Evolutionary conservation across 1,140 invertebrate genomes (phyloP).

Genomic region (Apis mellifera): Amel_HAv3.1 CM009932.2:12011001-12011500

Average conservation of each 20-base stretch:
- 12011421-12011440: background rate
- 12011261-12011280: background rate
- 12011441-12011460: background rate
- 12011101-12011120: slow-evolving; percentile 26
- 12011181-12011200: background rate
- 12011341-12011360: slow-evolving; percentile 5
- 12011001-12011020: background rate
- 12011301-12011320: background rate
- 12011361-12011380: background rate
- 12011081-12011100: slow-evolving; percentile 39
- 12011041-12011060: slow-evolving; percentile 21
- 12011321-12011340: background rate
- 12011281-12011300: background rate
- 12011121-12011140: slow-evolving; percentile 31
- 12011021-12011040: slow-evolving; percentile 1
- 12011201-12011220: background rate
- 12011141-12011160: slow-evolving; percentile 29
- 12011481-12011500: slow-evolving; percentile 17
- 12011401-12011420: background rate
- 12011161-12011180: slow-evolving; percentile 11
- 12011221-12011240: slow-evolving; percentile 19
- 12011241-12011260: slow-evolving; percentile 33
- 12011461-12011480: background rate
- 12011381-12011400: too few species aligned
- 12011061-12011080: background rate